Evolutionary conservation across 64 coral and sea anemone species (phyloP), one percentile per base, ranked within the genome.

Genomic region (Acropora tenuis): DNA sequence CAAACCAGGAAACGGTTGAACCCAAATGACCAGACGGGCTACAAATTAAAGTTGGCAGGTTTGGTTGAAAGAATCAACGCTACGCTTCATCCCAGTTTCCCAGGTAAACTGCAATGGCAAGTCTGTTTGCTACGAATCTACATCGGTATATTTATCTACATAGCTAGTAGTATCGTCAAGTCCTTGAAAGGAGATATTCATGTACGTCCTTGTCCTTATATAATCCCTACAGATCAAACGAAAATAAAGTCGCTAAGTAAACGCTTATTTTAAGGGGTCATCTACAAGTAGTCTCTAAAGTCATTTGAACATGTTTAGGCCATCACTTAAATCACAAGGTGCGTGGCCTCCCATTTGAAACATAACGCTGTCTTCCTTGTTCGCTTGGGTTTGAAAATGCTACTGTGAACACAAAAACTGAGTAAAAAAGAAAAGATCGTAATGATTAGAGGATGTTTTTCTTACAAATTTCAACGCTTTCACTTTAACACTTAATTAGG

Each of bases 21-120:
- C 20, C 71, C 71, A 73, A 3, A 7, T 73, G 71, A 73, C 71
- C n/a, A 73, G 71, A 20, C 71, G n/a, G n/a, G 71, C n/a, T 73
- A 73, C 71, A 73, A 73, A 73, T 73, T 73, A 20, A 41, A 20
- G 71, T 18, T 73, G 0, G 71, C 71, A 73, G 71, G 71, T 73
- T 73, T 73, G 71, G 71, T 73, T 20, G 71, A 73, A 73, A 73
- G 71, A 30, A 73, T 41, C 20, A 73, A 73, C 60, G 60, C 60
- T 13, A 63, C 60, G 60, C 60, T 63, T 13, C 60, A 63, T 63
- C 60, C 60, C 60, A 9, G 1, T 63, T 63, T 63, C 10, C 60
- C 9, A 63, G 60, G 60, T 63, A 63, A 63, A 63, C 60, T 63
- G 9, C 11, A 63, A 63, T 13, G 60, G 16, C 10, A 55, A 8